Evolutionary conservation across 2,888 invertebrate genomes (phyloP).

Genomic region (Nomada hirtipes): DNA sequence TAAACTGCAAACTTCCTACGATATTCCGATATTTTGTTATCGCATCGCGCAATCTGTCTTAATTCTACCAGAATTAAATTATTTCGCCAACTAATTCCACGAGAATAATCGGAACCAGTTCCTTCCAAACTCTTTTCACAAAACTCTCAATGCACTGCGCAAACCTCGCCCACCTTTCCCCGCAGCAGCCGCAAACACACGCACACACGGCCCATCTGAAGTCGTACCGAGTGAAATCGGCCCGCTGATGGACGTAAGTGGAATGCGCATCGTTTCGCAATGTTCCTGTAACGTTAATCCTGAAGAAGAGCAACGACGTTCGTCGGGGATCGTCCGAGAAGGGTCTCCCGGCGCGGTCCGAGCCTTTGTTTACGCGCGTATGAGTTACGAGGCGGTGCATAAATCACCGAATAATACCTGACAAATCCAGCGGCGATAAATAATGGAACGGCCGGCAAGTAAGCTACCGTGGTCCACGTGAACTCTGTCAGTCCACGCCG

Average conservation of each 20-base stretch:
- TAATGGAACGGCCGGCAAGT: conserved; percentile 49
- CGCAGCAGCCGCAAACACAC: too few species aligned
- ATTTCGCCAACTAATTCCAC: too few species aligned
- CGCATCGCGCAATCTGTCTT: too few species aligned
- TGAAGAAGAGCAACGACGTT: conserved; percentile 7
- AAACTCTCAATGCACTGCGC: too few species aligned
- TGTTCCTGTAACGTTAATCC: conserved; percentile 32
- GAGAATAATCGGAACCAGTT: too few species aligned
- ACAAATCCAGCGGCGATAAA: conserved; percentile 63
- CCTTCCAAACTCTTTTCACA: too few species aligned
- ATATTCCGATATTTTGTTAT: too few species aligned
- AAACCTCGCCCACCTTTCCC: too few species aligned
- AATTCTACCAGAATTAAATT: too few species aligned
- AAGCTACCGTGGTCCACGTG: conserved; percentile 55
- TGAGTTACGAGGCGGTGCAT: conserved; percentile 57
- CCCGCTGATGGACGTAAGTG: background rate
- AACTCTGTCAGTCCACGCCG: conserved; percentile 56
- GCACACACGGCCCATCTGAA: background rate
- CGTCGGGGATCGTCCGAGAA: conserved; percentile 18
- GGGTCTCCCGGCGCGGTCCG: conserved; percentile 8
- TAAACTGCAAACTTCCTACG: too few species aligned
- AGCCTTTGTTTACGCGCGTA: conserved; percentile 59
- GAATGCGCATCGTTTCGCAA: background rate
- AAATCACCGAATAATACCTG: conserved; percentile 61
- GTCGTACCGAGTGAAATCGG: background rate